Conservation (phyloP, 1,140 invertebrate species). For the Drosophila tristis region DNA sequence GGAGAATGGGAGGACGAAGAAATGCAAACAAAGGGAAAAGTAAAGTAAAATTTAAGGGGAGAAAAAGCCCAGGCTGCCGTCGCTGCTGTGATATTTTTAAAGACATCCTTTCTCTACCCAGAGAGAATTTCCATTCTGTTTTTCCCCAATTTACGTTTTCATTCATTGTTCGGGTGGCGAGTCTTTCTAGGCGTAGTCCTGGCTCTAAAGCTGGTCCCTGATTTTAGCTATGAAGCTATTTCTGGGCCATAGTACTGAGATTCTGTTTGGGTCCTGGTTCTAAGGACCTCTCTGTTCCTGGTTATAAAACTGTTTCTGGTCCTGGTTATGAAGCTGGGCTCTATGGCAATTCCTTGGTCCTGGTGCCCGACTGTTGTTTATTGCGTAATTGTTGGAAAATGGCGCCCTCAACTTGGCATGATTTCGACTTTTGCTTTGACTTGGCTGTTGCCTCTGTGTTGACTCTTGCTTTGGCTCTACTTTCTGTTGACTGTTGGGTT, state of each 20-base stretch:
- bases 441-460: conserved; percentile 20
- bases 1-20: background rate
- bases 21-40: conserved; percentile 25
- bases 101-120: conserved; percentile 22
- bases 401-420: conserved; percentile 28
- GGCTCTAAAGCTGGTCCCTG: no score
- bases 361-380: conserved; percentile 32
- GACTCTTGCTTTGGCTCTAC: background rate
- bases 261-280: no score
- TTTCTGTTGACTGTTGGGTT: conserved; percentile 39
- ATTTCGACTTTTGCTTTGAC: conserved; percentile 17
- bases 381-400: conserved; percentile 63
- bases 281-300: no score
- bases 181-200: background rate
- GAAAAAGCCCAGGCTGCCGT: conserved; percentile 6
- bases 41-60: conserved; percentile 2
- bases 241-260: no score
- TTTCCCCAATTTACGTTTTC: conserved; percentile 40
- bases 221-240: no score
- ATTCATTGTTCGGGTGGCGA: conserved; percentile 5
- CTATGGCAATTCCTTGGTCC: background rate
- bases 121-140: background rate
- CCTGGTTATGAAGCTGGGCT: background rate
- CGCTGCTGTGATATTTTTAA: conserved; percentile 25
- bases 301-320: background rate